Percentiles rank a stretch among this genome's conserved stretches.
These are phyloP conservation scores for Nephila pilipes DNA, from an alignment of 1,140 invertebrate species.

Conservation along the genomic window DNA sequence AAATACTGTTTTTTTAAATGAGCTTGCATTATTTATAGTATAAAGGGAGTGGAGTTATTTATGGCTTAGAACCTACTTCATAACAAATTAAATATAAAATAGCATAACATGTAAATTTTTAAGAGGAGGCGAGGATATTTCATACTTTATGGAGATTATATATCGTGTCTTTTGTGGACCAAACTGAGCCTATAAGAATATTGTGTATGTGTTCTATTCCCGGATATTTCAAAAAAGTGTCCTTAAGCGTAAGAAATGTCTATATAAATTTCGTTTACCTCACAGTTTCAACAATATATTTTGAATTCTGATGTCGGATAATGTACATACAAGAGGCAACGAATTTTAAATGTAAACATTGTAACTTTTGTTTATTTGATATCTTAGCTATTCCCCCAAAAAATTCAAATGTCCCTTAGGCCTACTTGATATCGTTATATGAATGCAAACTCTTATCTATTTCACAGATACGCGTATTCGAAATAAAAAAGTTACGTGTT, in stretches of 20 bases:
- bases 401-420: background rate
- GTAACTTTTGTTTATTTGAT: background rate
- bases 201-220: too few relatives aligned
- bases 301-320: background rate
- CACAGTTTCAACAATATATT: background rate
- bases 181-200: too few relatives aligned
- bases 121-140: too few relatives aligned
- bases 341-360: background rate
- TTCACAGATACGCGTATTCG: background rate
- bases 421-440: background rate
- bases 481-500: slow-evolving; percentile 24
- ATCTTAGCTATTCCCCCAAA: background rate
- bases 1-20: too few relatives aligned
- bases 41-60: too few relatives aligned
- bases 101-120: too few relatives aligned
- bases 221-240: background rate
- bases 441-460: background rate
- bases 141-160: too few relatives aligned
- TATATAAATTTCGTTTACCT: background rate
- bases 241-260: background rate
- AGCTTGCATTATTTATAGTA: too few relatives aligned
- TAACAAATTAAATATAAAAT: too few relatives aligned
- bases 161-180: too few relatives aligned
- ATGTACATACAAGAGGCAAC: background rate
- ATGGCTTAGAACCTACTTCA: too few relatives aligned